These are phyloP conservation scores for Platalea minor DNA, from an alignment of 2,797 vertebrate species.

Conservation along the genomic window DNA sequence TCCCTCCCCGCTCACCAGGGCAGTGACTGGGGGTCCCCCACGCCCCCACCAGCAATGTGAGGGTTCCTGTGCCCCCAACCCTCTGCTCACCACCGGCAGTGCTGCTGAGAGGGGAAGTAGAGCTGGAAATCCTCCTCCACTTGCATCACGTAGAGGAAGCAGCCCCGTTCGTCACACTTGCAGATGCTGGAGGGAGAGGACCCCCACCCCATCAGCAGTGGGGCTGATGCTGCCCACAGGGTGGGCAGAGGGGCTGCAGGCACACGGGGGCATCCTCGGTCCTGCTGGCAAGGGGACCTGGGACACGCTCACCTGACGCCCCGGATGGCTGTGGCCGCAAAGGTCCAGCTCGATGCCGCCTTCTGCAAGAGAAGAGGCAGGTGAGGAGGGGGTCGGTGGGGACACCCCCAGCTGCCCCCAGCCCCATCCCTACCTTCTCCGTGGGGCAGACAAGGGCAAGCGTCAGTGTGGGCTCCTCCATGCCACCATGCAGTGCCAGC, in stretches of 20 bases:
- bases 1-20: neutral
- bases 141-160: constrained; percentile 87
- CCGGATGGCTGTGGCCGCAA: constrained; percentile 80
- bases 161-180: constrained; percentile 87
- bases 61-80: neutral
- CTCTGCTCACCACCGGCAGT: constrained; percentile 83
- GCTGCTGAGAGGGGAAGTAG: constrained; percentile 86
- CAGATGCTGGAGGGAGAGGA: constrained; percentile 75
- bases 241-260: neutral
- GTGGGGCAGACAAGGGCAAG: constrained; percentile 75
- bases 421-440: constrained; percentile 75
- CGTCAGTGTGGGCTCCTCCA: constrained; percentile 75
- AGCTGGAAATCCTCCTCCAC: constrained; percentile 89
- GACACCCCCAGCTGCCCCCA: no score
- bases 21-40: neutral
- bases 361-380: constrained; percentile 70
- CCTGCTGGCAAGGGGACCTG: fast-evolving
- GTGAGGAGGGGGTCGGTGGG: neutral
- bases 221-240: neutral
- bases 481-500: constrained; percentile 76
- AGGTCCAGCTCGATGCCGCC: constrained; percentile 84
- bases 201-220: fast-evolving
- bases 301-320: constrained; percentile 82
- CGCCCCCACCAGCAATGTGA: neutral
- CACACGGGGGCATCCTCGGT: neutral